Base-by-base conservation (phyloP, 1,140 invertebrate species). In the Wiebesia pumilae region DNA sequence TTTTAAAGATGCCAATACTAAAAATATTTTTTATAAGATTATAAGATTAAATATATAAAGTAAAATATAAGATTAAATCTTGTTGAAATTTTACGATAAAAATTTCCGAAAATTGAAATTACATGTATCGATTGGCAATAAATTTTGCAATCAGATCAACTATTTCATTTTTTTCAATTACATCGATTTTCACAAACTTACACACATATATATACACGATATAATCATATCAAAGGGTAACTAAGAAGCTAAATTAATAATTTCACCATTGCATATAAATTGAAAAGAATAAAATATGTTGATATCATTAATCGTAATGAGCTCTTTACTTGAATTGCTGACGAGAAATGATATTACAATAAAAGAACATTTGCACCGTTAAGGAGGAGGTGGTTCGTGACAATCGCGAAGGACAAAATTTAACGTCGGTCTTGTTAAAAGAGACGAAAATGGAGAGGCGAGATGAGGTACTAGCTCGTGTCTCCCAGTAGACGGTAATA, bases 341-440 rank as follows among this genome's bases (percentile, higher is more conserved):
- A 19, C 2, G 27, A 54, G 77, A 78, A 19, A 6, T 40, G 47
- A 54, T 54, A n/a, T 78, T 62, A 80, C 69, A 83, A 83, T 83
- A 30, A 51, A n/a, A 33, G 65, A 83, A 43, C 7, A 51, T 83
- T 67, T 58, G 77, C 7, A 58, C 24, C 21, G 51, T 79, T 58
- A 79, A 51, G 38, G 40, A 10, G 38, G 35, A 33, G 43, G 73
- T 79, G 40, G 19, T 79, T 35, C 51, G 47, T n/a, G 38, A 75
- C 27, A 75, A 38, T 75, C 58, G 38, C 21, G 10, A 47, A 83
- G 47, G 43, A 77, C 27, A 47, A 51, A 77, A 73, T 83, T 83
- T 83, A 54, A 73, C 30, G 47, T 69, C 81, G 43, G n/a, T 79
- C 77, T 79, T 30, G 43, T 58, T 69, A 38, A 71, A 73, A 30